These are phyloP conservation scores for Drosophila sordidapex DNA, from an alignment of 2,888 invertebrate genomes.

Conservation along the genomic window DNA sequence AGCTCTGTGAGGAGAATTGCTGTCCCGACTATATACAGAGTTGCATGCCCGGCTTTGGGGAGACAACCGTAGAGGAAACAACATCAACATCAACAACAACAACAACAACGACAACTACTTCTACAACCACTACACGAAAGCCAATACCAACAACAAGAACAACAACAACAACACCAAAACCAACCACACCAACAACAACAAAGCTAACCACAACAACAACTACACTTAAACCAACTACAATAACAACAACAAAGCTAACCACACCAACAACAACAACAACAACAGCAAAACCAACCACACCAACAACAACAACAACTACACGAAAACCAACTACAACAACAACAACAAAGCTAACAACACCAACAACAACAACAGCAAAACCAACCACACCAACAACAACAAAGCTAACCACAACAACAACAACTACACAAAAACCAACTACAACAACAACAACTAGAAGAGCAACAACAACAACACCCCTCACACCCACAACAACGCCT, in stretches of 20 bases:
- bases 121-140: constrained; percentile 18
- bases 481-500: background rate
- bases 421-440: background rate
- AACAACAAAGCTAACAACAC: too few species aligned
- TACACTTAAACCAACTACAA: constrained; percentile 1
- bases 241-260: constrained; percentile 16
- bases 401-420: too few species aligned
- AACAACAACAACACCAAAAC: constrained; percentile 5
- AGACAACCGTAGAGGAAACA: background rate
- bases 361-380: background rate
- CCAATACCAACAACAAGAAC: constrained; percentile 8
- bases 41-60: constrained; percentile 10
- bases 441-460: background rate
- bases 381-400: background rate
- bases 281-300: background rate
- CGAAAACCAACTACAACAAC: too few species aligned
- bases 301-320: too few species aligned
- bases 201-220: background rate
- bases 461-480: background rate
- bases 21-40: constrained; percentile 88
- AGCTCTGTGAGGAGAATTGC: constrained; percentile 87
- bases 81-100: constrained; percentile 6
- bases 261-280: background rate
- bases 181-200: constrained; percentile 3
- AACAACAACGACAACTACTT: constrained; percentile 16